phyloP scores from a whole-genome alignment of 2,797 vertebrate species.

The Sebastes elongatus region DNA sequence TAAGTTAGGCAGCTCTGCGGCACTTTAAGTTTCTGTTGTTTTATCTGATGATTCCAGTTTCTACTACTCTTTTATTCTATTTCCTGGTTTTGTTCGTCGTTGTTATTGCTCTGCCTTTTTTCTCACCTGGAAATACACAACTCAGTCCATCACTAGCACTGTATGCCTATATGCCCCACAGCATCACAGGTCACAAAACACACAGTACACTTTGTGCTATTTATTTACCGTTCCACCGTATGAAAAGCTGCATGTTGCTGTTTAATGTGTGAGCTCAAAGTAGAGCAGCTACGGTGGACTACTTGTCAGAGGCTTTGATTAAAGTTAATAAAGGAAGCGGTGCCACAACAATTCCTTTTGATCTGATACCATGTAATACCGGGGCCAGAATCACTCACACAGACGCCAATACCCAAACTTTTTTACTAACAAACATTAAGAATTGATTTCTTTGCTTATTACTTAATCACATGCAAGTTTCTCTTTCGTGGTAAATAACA shows the following conservation, averaged over 20 bases:
- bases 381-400: too few relatives aligned
- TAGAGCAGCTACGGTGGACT: not conserved
- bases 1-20: not conserved
- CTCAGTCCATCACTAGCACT: too few relatives aligned
- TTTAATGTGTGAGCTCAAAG: not conserved
- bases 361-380: too few relatives aligned
- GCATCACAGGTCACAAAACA: too few relatives aligned
- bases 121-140: not conserved
- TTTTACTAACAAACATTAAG: too few relatives aligned
- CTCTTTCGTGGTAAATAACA: not conserved
- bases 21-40: not conserved
- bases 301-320: not conserved
- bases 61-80: not conserved
- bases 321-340: too few relatives aligned
- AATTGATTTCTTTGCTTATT: too few relatives aligned
- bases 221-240: too few relatives aligned
- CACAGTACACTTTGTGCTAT: too few relatives aligned
- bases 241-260: not conserved
- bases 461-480: not conserved
- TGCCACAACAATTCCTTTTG: too few relatives aligned
- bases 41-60: not conserved
- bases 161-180: too few relatives aligned
- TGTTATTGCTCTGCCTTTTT: not conserved
- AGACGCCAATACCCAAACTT: too few relatives aligned
- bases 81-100: not conserved